Conservation (phyloP, 2,888 invertebrate species). For the Caenorhabditis sp. region DNA sequence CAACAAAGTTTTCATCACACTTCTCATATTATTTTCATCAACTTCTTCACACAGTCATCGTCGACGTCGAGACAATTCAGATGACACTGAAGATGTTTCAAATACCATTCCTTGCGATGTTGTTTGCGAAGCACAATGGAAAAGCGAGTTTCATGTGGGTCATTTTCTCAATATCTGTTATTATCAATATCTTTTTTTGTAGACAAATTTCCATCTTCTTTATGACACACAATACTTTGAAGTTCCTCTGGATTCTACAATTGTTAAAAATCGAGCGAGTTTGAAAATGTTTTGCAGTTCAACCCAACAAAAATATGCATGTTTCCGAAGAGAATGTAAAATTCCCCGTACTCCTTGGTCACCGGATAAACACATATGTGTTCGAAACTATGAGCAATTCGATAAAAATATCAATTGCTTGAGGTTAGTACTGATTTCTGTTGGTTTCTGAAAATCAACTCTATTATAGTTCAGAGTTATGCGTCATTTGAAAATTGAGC, state of each 20-base stretch:
- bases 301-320: conserved; percentile 41
- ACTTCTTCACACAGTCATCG: neutral
- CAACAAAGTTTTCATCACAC: conserved; percentile 2
- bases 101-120: conserved; percentile 32
- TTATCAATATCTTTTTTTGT: conserved; percentile 4
- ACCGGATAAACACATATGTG: conserved; percentile 46
- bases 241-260: conserved; percentile 35
- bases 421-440: conserved; percentile 8
- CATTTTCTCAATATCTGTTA: neutral
- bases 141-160: conserved; percentile 49
- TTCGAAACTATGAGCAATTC: conserved; percentile 34
- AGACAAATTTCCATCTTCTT: conserved; percentile 42
- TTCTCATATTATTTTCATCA: conserved; percentile 12
- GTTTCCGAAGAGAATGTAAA: conserved; percentile 34
- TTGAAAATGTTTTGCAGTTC: conserved; percentile 43
- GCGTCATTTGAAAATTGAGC: no score
- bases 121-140: conserved; percentile 52
- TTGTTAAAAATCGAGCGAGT: conserved; percentile 32
- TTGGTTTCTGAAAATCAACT: neutral
- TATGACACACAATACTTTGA: conserved; percentile 49
- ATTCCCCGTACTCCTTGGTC: conserved; percentile 41
- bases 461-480: neutral
- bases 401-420: conserved; percentile 42
- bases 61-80: neutral
- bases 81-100: neutral